phyloP scores from a whole-genome alignment of 2,888 invertebrate genomes.

The Unio pictorum region DNA sequence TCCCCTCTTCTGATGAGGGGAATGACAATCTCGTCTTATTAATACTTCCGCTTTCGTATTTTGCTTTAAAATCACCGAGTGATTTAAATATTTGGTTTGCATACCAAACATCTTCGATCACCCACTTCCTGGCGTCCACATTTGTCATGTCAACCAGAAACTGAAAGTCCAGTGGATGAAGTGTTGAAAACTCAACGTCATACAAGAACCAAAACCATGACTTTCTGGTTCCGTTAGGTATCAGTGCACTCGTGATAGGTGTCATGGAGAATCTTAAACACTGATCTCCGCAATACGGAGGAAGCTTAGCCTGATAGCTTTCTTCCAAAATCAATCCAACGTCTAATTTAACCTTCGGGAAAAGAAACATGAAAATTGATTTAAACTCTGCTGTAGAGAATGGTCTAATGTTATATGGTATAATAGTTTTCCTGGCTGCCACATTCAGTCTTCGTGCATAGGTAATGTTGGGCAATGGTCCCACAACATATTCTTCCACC shows the following conservation, averaged over 20 bases:
- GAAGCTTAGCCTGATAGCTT: constrained; percentile 52
- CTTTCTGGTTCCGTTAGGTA: constrained; percentile 50
- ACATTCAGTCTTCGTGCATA: constrained; percentile 39
- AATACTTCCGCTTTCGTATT: constrained; percentile 42
- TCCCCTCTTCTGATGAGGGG: constrained; percentile 31
- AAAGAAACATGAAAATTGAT: constrained; percentile 43
- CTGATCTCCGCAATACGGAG: constrained; percentile 40
- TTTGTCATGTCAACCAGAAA: constrained; percentile 58
- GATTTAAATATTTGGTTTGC: constrained; percentile 50
- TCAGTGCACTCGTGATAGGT: constrained; percentile 55
- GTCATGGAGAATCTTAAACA: constrained; percentile 60
- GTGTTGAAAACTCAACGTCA: constrained; percentile 55
- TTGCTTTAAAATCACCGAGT: constrained; percentile 41
- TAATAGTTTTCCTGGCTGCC: constrained; percentile 40
- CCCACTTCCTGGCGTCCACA: constrained; percentile 48
- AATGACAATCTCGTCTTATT: constrained; percentile 50
- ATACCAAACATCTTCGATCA: constrained; percentile 57
- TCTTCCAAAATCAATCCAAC: constrained; percentile 49
- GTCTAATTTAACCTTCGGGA: constrained; percentile 34
- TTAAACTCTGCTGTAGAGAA: constrained; percentile 57
- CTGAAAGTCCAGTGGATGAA: constrained; percentile 63
- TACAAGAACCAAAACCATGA: constrained; percentile 63
- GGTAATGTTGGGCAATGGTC: constrained; percentile 43
- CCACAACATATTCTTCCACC: constrained; percentile 62
- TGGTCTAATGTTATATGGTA: constrained; percentile 58